These are phyloP conservation scores for Brachyptera putata DNA, from an alignment of 2,888 invertebrate species.

Conservation along the genomic window DNA sequence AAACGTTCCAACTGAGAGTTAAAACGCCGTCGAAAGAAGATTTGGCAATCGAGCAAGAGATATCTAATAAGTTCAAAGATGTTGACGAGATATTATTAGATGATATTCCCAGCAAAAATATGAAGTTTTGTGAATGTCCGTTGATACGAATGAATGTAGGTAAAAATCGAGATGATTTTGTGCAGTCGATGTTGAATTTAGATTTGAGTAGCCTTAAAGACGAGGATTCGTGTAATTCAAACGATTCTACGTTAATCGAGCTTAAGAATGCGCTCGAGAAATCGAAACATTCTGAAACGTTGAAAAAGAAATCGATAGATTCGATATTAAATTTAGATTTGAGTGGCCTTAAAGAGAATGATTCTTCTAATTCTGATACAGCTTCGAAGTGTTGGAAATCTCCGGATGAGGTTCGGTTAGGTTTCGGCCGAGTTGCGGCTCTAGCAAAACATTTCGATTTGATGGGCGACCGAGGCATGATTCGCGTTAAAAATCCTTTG, in stretches of 20 bases:
- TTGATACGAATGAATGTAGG: neutral
- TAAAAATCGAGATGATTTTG: constrained; percentile 32
- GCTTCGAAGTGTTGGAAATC: constrained; percentile 60
- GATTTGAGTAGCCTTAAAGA: constrained; percentile 44
- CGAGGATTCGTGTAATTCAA: constrained; percentile 35
- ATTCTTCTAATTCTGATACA: constrained; percentile 7
- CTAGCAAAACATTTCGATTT: constrained; percentile 60
- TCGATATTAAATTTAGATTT: neutral
- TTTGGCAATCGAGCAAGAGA: no score
- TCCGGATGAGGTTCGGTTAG: constrained; percentile 63
- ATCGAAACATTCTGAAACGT: constrained; percentile 12
- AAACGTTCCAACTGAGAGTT: neutral
- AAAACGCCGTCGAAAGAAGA: no score
- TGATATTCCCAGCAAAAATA: constrained; percentile 1
- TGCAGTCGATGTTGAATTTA: constrained; percentile 39
- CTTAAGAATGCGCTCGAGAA: constrained; percentile 34
- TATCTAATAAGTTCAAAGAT: constrained; percentile 19
- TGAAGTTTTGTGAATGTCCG: constrained; percentile 17
- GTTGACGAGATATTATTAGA: constrained; percentile 26
- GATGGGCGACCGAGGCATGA: constrained; percentile 23
- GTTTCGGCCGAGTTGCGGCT: constrained; percentile 65
- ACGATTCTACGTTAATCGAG: no score
- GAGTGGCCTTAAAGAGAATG: neutral
- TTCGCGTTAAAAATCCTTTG: constrained; percentile 33
- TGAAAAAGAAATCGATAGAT: constrained; percentile 3